A percentile compares a stretch with the other conserved stretches of the same genome.
phyloP scores from a whole-genome alignment of 2,797 vertebrate species.

The Philypnodon macrostomus region DNA sequence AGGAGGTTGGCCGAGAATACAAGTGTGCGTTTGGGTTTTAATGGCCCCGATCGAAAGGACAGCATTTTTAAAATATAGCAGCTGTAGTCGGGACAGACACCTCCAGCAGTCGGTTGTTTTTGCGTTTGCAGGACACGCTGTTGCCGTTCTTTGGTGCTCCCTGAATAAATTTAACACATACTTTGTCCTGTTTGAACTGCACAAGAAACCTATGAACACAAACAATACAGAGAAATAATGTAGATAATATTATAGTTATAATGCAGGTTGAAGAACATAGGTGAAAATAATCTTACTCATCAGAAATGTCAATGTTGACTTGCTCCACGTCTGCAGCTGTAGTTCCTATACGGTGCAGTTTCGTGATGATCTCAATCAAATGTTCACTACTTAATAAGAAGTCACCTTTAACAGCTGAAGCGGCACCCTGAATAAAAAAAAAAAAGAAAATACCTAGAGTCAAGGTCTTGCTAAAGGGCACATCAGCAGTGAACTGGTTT shows the following conservation, averaged over 20 bases:
- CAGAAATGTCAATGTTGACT: constrained; percentile 91
- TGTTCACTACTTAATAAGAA: constrained; percentile 95
- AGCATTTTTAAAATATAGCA: not conserved
- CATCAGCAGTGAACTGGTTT: too few species aligned
- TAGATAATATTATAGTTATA: too few species aligned
- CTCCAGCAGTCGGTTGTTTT: constrained; percentile 97
- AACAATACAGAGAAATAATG: not conserved
- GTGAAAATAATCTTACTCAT: constrained; percentile 83
- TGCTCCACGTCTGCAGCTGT: constrained; percentile 84
- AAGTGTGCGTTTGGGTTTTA: constrained; percentile 25
- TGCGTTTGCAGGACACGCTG: constrained; percentile 90
- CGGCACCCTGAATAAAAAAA: constrained; percentile 79
- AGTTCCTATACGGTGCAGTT: constrained; percentile 86
- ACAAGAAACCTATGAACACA: constrained; percentile 86
- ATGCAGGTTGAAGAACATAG: too few species aligned
- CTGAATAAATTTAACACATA: constrained; percentile 96
- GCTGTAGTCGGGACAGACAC: constrained; percentile 85
- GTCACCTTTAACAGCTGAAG: constrained; percentile 92
- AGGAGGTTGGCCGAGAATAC: constrained; percentile 27
- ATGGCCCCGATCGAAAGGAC: constrained; percentile 54
- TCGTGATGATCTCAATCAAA: constrained; percentile 96
- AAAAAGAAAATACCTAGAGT: too few species aligned
- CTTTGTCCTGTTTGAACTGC: constrained; percentile 97
- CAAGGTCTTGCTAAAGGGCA: too few species aligned
- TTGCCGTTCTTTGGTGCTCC: constrained; percentile 88